Evolutionary conservation across 1,140 invertebrate genomes (phyloP).

Genomic region (Cyclina sinensis): DNA sequence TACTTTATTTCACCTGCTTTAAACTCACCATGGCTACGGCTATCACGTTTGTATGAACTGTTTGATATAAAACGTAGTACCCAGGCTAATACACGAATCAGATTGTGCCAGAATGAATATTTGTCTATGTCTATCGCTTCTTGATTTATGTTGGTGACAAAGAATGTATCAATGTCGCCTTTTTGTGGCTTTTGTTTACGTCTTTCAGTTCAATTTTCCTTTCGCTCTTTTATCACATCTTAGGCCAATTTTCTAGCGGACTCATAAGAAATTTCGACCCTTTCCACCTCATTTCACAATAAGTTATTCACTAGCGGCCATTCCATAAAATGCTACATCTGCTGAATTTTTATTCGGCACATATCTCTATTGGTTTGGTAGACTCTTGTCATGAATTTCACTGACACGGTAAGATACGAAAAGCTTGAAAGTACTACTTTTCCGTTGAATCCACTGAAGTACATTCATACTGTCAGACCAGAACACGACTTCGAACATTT

Average conservation of each 20-base stretch:
- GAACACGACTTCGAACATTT: not conserved
- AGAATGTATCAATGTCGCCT: not conserved
- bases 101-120: not conserved
- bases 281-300: constrained; percentile 5
- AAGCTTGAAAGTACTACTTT: not conserved
- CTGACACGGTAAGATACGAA: not conserved
- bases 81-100: too few species aligned
- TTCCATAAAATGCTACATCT: not conserved
- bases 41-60: not conserved
- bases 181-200: not conserved
- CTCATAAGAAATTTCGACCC: not conserved
- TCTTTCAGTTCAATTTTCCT: not conserved
- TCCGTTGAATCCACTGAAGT: not conserved
- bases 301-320: not conserved
- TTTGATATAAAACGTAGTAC: too few species aligned
- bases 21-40: not conserved
- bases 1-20: not conserved
- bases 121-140: constrained; percentile 7
- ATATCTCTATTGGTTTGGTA: not conserved
- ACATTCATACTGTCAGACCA: too few species aligned
- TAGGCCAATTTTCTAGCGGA: not conserved
- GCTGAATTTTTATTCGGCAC: not conserved
- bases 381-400: not conserved
- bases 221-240: not conserved
- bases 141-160: too few species aligned